These are phyloP conservation scores for Drosophila pallidifrons DNA, from an alignment of 1,140 invertebrate species.

Conservation along the genomic window DNA sequence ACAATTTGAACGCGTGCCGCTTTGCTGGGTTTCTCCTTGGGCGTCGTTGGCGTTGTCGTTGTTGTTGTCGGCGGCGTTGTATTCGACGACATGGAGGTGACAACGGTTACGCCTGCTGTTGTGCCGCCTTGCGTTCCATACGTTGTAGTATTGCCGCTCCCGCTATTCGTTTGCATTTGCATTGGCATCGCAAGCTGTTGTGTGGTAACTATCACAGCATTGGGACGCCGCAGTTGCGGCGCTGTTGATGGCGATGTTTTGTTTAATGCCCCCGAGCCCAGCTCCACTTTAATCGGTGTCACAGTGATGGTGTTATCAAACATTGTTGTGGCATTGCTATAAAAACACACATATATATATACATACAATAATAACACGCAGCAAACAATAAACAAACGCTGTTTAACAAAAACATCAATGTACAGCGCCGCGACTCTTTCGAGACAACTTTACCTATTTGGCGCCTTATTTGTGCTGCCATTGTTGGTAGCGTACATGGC, in stretches of 20 bases:
- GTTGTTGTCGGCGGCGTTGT: conserved; percentile 22
- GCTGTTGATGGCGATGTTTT: conserved; percentile 40
- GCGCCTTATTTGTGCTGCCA: conserved; percentile 75
- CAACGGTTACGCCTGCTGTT: conserved; percentile 35
- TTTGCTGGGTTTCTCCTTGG: conserved; percentile 64
- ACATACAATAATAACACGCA: not conserved
- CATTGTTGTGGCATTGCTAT: conserved; percentile 65
- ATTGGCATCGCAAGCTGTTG: conserved; percentile 56
- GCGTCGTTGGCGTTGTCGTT: conserved; percentile 4
- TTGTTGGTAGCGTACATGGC: conserved; percentile 78
- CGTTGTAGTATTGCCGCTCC: conserved; percentile 24
- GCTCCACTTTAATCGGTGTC: conserved; percentile 71
- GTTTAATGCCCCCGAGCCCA: conserved; percentile 36
- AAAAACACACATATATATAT: not conserved
- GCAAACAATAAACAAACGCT: conserved; percentile 11
- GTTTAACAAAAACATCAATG: conserved; percentile 21
- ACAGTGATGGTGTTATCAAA: conserved; percentile 78
- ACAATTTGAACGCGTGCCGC: conserved; percentile 50
- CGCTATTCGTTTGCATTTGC: conserved; percentile 53
- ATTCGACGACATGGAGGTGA: conserved; percentile 41
- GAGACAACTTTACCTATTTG: conserved; percentile 65
- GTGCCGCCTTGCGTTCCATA: no score
- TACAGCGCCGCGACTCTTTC: conserved; percentile 20
- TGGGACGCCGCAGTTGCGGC: conserved; percentile 37
- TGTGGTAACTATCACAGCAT: conserved; percentile 41